Percentiles rank a stretch among this genome's conserved stretches.
Evolutionary conservation across 2,888 invertebrate genomes (phyloP).

Genomic region (Temnothorax unifasciatus): DNA sequence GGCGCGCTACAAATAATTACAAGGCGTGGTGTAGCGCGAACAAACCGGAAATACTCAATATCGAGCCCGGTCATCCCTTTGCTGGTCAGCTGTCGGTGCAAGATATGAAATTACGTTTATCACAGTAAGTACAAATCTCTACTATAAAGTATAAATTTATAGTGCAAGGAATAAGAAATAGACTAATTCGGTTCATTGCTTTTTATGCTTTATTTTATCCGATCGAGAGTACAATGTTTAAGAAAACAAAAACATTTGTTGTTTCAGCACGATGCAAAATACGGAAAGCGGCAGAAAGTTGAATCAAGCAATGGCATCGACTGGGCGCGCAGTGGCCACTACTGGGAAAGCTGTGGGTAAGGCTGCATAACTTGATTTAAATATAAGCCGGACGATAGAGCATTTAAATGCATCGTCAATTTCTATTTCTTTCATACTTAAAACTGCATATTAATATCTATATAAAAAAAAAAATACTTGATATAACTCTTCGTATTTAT

Average conservation of each 20-base stretch:
- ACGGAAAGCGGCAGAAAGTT: slow-evolving; percentile 97
- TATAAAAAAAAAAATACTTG: background rate
- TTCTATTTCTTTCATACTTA: background rate
- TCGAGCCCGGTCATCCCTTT: slow-evolving; percentile 95
- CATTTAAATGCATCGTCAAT: background rate
- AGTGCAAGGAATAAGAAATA: background rate
- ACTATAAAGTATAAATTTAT: background rate
- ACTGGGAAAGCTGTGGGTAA: slow-evolving; percentile 92
- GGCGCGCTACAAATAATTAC: slow-evolving; percentile 96
- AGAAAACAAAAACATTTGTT: background rate
- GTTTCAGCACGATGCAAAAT: slow-evolving; percentile 95
- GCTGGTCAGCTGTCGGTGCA: slow-evolving; percentile 97
- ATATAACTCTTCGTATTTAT: slow-evolving; percentile 15
- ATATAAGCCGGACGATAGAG: background rate
- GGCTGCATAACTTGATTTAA: slow-evolving; percentile 72
- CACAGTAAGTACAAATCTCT: slow-evolving; percentile 90
- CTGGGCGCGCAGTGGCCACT: slow-evolving; percentile 95
- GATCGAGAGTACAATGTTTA: background rate
- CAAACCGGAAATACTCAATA: slow-evolving; percentile 81
- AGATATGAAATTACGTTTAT: slow-evolving; percentile 96
- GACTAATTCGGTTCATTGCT: background rate
- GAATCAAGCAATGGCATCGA: slow-evolving; percentile 96
- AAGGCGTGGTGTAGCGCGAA: slow-evolving; percentile 91
- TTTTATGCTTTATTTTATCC: background rate
- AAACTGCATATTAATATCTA: slow-evolving; percentile 5